Percentiles rank a stretch among this genome's conserved stretches.
Conservation (phyloP, 2,888 invertebrate species). For the Gastracanthus pulcherrimus region DNA sequence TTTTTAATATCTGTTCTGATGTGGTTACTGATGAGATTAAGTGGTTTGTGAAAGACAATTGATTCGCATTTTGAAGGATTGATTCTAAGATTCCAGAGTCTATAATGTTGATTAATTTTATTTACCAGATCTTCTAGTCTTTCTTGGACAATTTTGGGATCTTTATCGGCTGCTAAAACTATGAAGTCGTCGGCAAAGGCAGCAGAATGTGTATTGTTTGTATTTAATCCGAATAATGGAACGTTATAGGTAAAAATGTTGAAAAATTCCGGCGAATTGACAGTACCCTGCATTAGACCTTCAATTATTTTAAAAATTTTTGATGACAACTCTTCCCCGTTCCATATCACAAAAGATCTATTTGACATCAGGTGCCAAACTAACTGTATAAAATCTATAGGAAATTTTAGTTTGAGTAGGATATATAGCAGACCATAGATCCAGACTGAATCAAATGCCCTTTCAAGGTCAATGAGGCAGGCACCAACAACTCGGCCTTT, state of each 20-base stretch:
- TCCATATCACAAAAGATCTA: not conserved
- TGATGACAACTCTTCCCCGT: not conserved
- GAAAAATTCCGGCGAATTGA: slow-evolving; percentile 56
- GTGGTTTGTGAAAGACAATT: slow-evolving; percentile 46
- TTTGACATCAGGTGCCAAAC: not conserved
- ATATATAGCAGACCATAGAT: not conserved
- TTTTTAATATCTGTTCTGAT: slow-evolving; percentile 9
- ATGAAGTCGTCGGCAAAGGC: slow-evolving; percentile 60
- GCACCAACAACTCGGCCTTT: not conserved
- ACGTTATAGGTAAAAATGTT: slow-evolving; percentile 53
- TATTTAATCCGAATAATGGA: slow-evolving; percentile 50
- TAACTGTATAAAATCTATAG: not conserved
- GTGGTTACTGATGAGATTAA: not conserved
- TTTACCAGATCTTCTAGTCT: slow-evolving; percentile 32
- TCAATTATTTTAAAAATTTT: not conserved
- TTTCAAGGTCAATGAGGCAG: not conserved
- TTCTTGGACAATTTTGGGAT: not conserved
- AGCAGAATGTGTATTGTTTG: not conserved
- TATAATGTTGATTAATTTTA: slow-evolving; percentile 35
- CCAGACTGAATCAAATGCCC: not conserved
- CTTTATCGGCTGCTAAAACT: not conserved
- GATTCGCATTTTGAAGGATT: slow-evolving; percentile 53
- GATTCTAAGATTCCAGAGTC: slow-evolving; percentile 36
- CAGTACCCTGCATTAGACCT: slow-evolving; percentile 58
- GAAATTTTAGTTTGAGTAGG: not conserved